Base-by-base conservation (phyloP, 37 sponge, comb jelly and placozoan genomes). In the Cladorhizidae sp. region DNA sequence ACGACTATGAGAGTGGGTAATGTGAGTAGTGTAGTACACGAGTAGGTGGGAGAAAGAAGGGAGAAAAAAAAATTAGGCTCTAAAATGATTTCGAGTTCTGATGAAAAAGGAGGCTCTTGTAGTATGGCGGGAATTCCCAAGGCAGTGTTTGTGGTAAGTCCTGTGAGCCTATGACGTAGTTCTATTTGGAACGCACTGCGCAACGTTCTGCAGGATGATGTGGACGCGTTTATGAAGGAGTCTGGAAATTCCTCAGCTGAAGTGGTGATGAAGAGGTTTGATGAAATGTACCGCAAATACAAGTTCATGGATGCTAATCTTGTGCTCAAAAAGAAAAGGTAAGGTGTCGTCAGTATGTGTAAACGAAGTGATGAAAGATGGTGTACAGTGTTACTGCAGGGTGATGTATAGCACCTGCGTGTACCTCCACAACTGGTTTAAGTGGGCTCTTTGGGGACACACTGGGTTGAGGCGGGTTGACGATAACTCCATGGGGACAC, bases 251-350 rank as follows among this genome's bases (percentile, higher is more conserved):
- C 88, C 7, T 86, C 96, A 40, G 91, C 80, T 32, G 88, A 88
- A 62, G 85, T 64, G 0, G 94, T 95, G 2, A 67, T 97, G 25
- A 85, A 83, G 88, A 71, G 82, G 15, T 82, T 97, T 72, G 98
- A 97, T 61, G 98, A 97, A 40, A 87, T 87, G 82, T 89, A 91
- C 77, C 83, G 90, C 45, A 97, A 97, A 74, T 97, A 97, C 64
- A 86, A 84, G 70, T 97, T 88, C 85, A 85, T 95, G 94, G 96
- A 97, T 64, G 75, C 68, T 37, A 97, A 93, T 69, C 82, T 97
- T 0, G 26, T 62, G 52, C 86, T 87, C 35, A 87, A 92, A 76
- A 94, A 93, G 74, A 88, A 83, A 43, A 84, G 89, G 93, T 80
- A 57, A 37, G 14, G 36, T 35, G 8, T 25, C 31, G 37, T 17